phyloP scores from a whole-genome alignment of 1,140 invertebrate genomes.

The Arctopsyche grandis region DNA sequence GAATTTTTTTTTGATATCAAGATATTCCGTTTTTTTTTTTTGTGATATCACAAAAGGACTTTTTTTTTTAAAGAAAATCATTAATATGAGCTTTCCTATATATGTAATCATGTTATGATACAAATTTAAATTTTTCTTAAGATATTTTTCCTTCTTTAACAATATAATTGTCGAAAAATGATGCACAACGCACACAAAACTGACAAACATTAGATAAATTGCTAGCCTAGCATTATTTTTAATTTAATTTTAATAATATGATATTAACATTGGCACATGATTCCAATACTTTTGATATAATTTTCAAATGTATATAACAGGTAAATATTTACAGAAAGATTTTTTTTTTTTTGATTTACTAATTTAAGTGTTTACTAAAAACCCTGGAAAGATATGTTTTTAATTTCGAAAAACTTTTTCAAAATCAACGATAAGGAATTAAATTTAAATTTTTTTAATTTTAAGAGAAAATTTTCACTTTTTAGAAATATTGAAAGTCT shows the following conservation, averaged over 20 bases:
- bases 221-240: conserved; percentile 48
- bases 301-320: conserved; percentile 54
- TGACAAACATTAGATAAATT: conserved; percentile 45
- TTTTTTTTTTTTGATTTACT: conserved; percentile 52
- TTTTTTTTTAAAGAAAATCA: neutral
- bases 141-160: conserved; percentile 7
- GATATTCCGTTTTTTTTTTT: too few species aligned
- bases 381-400: conserved; percentile 56
- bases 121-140: conserved; percentile 5
- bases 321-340: conserved; percentile 54
- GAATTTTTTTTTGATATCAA: too few species aligned
- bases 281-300: conserved; percentile 55
- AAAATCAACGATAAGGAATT: conserved; percentile 53
- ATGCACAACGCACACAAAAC: conserved; percentile 33
- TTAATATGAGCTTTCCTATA: conserved; percentile 6
- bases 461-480: conserved; percentile 39
- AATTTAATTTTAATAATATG: conserved; percentile 39
- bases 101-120: neutral
- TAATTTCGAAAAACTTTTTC: conserved; percentile 54
- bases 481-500: conserved; percentile 54
- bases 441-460: conserved; percentile 49
- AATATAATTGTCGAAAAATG: conserved; percentile 22
- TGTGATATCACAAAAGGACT: too few species aligned
- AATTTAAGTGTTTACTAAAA: conserved; percentile 55
- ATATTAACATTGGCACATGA: conserved; percentile 54